phyloP scores from a whole-genome alignment of 2,113 vertebrate genomes.

The Clarias macrocephalus region DNA sequence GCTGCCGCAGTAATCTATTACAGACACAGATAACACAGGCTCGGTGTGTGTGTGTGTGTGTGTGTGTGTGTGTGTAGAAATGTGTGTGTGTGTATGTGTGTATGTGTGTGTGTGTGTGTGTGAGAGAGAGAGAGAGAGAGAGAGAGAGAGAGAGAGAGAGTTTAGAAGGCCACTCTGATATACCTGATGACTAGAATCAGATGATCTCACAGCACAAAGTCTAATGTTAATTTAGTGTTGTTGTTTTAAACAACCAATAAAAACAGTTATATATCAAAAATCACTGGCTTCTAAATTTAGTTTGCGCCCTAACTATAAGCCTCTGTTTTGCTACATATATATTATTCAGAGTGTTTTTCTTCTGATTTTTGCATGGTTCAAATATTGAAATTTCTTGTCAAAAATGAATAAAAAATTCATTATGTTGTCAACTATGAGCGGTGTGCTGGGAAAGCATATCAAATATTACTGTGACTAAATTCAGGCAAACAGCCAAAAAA shows the following conservation, averaged over 20 bases:
- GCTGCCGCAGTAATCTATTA: conserved; percentile 34
- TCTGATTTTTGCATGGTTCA: not conserved
- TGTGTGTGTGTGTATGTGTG: not conserved
- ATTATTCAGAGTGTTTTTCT: not conserved
- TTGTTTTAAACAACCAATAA: not conserved
- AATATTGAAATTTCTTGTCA: not conserved
- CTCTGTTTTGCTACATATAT: not conserved
- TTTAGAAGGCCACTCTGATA: conserved; percentile 31
- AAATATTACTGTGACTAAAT: not conserved
- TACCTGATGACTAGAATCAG: conserved; percentile 19
- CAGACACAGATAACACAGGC: conserved; percentile 31
- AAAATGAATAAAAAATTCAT: not conserved
- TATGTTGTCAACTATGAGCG: not conserved
- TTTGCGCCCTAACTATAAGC: not conserved
- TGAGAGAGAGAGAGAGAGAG: not conserved
- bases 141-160: not conserved
- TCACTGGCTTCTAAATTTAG: not conserved
- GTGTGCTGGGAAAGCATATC: not conserved
- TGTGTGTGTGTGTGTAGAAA: too few species aligned
- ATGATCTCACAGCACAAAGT: not conserved
- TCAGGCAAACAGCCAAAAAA: not conserved
- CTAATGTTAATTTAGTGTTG: not conserved
- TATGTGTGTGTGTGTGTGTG: not conserved
- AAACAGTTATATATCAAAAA: not conserved
- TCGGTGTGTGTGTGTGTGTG: not conserved